Conservation (phyloP, 2,113 vertebrate species). For the Zosterops pallidus region DNA sequence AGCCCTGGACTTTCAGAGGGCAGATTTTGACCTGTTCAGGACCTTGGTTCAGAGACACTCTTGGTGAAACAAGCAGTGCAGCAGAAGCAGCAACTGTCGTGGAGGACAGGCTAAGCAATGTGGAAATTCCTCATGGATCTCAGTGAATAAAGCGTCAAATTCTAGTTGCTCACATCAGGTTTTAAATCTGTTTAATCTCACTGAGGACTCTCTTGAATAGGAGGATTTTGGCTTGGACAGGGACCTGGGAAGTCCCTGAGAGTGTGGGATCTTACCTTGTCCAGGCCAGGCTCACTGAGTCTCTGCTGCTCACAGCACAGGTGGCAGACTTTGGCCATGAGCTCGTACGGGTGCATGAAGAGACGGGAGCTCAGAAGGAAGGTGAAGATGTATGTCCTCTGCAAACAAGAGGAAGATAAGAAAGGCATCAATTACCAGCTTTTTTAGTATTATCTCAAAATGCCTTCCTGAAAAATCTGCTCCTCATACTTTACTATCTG, state of each 20-base stretch:
- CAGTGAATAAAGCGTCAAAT: not conserved
- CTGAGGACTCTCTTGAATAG: not conserved
- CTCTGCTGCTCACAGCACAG: conserved; percentile 86
- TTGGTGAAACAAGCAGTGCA: not conserved
- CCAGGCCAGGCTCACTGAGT: conserved; percentile 77
- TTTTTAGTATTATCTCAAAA: not conserved
- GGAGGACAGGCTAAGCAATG: not conserved
- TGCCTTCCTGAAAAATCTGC: not conserved
- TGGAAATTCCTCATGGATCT: not conserved
- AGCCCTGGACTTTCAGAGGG: not conserved
- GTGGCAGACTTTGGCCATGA: conserved; percentile 91
- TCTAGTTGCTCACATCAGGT: not conserved
- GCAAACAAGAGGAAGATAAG: conserved; percentile 8
- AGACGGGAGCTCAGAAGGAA: conserved; percentile 93
- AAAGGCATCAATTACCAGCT: not conserved
- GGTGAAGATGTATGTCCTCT: conserved; percentile 95
- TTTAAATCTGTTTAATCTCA: not conserved
- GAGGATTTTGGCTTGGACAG: not conserved
- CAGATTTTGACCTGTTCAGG: not conserved
- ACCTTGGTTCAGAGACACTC: not conserved
- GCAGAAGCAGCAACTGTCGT: not conserved
- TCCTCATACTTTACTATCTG: not conserved
- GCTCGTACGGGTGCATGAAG: conserved; percentile 87
- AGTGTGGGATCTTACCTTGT: conserved; percentile 79
- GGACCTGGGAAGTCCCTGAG: not conserved